A percentile compares a stretch with the other conserved stretches of the same genome.
Evolutionary conservation across 2,113 vertebrate species (phyloP).

Genomic region (Rhegmatorhina hoffmannsi): DNA sequence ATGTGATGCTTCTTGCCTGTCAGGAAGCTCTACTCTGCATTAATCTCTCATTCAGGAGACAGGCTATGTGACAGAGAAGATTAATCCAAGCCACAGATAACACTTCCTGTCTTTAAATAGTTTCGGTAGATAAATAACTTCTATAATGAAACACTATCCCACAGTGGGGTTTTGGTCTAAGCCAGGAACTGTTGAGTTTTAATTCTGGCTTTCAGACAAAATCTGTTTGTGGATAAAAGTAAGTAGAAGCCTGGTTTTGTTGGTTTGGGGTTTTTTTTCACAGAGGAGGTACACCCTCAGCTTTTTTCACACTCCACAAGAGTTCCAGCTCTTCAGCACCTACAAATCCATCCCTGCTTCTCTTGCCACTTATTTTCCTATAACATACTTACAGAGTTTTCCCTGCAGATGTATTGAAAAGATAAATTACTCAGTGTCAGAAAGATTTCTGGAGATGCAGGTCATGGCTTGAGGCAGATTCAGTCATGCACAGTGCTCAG

Average conservation of each 20-base stretch:
- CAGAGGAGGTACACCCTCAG: background rate
- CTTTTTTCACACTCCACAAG: background rate
- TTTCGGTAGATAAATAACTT: slow-evolving; percentile 56
- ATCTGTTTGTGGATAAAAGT: background rate
- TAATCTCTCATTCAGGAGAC: slow-evolving; percentile 50
- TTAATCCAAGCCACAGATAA: slow-evolving; percentile 58
- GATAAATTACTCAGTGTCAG: background rate
- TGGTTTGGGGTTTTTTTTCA: background rate
- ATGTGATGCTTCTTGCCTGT: background rate
- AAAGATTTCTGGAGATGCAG: slow-evolving; percentile 23
- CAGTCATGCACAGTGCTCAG: background rate
- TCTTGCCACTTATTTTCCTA: background rate
- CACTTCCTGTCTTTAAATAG: slow-evolving; percentile 60
- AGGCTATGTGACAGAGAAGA: slow-evolving; percentile 51
- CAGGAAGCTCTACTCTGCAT: slow-evolving; percentile 22
- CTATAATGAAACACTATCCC: slow-evolving; percentile 34
- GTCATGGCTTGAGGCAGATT: background rate
- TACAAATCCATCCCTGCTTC: background rate
- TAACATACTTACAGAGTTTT: background rate
- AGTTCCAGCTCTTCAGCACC: background rate
- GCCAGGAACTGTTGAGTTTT: slow-evolving; percentile 26
- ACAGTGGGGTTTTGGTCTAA: slow-evolving; percentile 7
- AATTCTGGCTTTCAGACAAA: slow-evolving; percentile 37
- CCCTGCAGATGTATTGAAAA: background rate
- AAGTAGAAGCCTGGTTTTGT: background rate